Evolutionary conservation across 2,888 invertebrate genomes (phyloP).

Genomic region (Mechanitis mazaeus): DNA sequence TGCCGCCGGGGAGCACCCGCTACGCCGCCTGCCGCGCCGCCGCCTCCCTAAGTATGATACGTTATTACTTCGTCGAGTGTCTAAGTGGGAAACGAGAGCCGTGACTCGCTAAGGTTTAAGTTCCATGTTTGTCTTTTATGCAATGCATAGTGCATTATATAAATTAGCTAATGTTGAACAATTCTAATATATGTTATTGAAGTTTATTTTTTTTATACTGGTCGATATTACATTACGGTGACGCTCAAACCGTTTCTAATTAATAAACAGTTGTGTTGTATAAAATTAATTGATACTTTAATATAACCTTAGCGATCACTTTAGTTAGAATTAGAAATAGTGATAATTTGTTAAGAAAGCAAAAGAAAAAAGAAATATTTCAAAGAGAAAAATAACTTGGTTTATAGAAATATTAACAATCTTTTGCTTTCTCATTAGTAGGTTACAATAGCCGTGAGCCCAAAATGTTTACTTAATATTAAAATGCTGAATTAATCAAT

Average conservation of each 20-base stretch:
- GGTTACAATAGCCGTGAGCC: slow-evolving; percentile 63
- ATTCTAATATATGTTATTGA: no score
- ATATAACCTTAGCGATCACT: slow-evolving; percentile 2
- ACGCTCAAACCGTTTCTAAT: slow-evolving; percentile 9
- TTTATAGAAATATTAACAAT: not conserved
- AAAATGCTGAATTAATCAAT: slow-evolving; percentile 19
- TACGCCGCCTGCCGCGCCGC: slow-evolving; percentile 55
- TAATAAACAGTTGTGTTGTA: slow-evolving; percentile 6
- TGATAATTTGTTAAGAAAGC: not conserved
- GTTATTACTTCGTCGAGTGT: slow-evolving; percentile 54
- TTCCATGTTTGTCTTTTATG: no score
- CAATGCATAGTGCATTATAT: no score
- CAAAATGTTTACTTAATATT: slow-evolving; percentile 34
- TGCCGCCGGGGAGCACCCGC: slow-evolving; percentile 84
- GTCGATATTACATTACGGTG: no score
- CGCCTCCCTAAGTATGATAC: slow-evolving; percentile 33
- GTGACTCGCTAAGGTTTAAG: no score
- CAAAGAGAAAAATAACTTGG: no score
- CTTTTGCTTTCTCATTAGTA: slow-evolving; percentile 12
- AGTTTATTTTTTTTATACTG: no score
- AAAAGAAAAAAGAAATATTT: not conserved
- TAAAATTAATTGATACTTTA: not conserved
- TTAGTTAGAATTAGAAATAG: slow-evolving; percentile 4
- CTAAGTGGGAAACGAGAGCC: no score
- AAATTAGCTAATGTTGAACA: no score